These are phyloP conservation scores for Pangasius djambal DNA, from an alignment of 2,797 vertebrate genomes.

Conservation along the genomic window DNA sequence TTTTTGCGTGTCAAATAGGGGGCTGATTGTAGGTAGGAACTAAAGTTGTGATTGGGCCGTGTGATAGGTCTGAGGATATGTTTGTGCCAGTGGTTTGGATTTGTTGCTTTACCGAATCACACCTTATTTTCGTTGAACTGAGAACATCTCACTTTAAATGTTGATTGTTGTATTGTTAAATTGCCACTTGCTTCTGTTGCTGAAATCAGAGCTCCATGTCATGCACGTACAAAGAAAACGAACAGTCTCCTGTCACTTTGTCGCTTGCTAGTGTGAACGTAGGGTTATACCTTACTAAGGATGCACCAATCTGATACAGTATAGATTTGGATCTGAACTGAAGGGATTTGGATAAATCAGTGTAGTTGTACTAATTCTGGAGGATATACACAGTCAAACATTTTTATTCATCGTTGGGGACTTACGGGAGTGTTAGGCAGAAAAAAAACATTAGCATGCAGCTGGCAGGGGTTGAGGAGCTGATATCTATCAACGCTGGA, in stretches of 20 bases:
- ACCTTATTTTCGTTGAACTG: not conserved
- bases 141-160: not conserved
- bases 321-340: not conserved
- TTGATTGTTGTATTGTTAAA: not conserved
- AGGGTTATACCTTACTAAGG: not conserved
- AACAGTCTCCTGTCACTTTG: not conserved
- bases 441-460: constrained; percentile 18
- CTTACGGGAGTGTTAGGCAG: constrained; percentile 18
- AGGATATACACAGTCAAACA: not conserved
- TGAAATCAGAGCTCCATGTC: not conserved
- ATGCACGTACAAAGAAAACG: not conserved
- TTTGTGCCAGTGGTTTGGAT: not conserved
- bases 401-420: constrained; percentile 1
- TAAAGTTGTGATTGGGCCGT: not conserved
- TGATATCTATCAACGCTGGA: constrained; percentile 28
- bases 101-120: not conserved
- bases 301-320: not conserved
- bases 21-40: not conserved
- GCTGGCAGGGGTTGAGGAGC: constrained; percentile 25
- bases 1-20: not conserved
- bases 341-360: constrained; percentile 4
- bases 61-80: not conserved
- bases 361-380: not conserved
- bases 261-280: not conserved
- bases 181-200: not conserved